These are phyloP conservation scores for Oceanodroma leucorhoa DNA, from an alignment of 2,797 vertebrate species.

Conservation along the genomic window DNA sequence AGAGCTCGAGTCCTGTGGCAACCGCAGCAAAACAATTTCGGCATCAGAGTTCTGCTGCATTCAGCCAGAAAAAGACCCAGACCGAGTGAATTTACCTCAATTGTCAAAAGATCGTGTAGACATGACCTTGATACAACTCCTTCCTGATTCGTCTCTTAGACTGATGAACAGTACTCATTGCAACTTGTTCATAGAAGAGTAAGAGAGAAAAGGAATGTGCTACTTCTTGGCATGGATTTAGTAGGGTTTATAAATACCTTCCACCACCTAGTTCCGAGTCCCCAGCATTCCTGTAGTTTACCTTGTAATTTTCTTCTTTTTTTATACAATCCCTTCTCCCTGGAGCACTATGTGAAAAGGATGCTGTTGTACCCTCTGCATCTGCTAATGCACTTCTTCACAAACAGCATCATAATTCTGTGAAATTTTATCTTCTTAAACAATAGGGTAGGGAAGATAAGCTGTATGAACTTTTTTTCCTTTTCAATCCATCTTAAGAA, in stretches of 20 bases:
- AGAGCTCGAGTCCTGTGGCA: neutral
- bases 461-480: neutral
- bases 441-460: neutral
- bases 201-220: neutral
- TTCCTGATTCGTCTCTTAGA: neutral
- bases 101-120: neutral
- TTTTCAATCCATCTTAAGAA: neutral
- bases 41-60: neutral
- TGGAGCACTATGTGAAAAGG: neutral
- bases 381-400: neutral
- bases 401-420: neutral
- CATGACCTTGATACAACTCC: neutral
- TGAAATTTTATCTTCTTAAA: neutral
- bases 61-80: neutral
- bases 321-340: neutral
- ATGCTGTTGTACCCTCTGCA: neutral
- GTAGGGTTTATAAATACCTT: neutral
- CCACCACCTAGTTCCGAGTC: neutral
- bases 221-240: neutral
- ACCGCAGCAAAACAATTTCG: neutral
- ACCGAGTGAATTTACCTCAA: neutral
- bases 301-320: neutral
- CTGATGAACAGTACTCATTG: neutral
- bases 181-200: neutral
- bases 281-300: neutral